Evolutionary conservation across 2,797 vertebrate genomes (phyloP).

Genomic region (Propithecus deckenii): DNA sequence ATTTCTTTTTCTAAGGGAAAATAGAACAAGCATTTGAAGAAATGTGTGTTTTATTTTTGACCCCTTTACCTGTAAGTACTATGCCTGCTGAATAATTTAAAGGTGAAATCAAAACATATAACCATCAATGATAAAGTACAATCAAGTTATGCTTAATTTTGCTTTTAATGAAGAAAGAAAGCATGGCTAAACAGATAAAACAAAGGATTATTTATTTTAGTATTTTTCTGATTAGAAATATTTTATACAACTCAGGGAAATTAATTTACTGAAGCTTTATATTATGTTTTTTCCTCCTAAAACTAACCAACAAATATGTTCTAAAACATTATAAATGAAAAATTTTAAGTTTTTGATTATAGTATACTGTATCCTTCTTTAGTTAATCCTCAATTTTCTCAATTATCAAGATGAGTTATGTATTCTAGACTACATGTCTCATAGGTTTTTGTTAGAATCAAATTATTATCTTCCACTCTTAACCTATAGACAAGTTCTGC

Average conservation of each 20-base stretch:
- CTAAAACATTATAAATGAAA: not conserved
- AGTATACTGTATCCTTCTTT: not conserved
- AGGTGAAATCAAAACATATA: not conserved
- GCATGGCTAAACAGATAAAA: not conserved
- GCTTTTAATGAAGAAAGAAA: not conserved
- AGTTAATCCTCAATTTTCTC: not conserved
- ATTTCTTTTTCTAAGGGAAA: not conserved
- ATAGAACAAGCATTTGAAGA: not conserved
- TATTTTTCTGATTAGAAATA: not conserved
- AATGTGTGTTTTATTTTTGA: not conserved
- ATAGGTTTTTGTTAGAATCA: not conserved
- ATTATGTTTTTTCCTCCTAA: not conserved
- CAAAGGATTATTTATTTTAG: not conserved
- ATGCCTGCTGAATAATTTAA: not conserved
- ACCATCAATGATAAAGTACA: not conserved
- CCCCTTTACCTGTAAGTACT: not conserved
- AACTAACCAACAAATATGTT: not conserved
- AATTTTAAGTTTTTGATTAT: not conserved
- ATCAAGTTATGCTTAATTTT: conserved; percentile 14
- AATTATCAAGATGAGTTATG: not conserved
- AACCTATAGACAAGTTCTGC: not conserved
- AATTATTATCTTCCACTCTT: not conserved
- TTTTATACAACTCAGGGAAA: not conserved
- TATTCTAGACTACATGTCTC: not conserved
- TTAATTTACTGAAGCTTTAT: not conserved